Evolutionary conservation across 2,797 vertebrate species (phyloP), one percentile per base, ranked within the genome.

Genomic region (Adrianichthys oophorus): DNA sequence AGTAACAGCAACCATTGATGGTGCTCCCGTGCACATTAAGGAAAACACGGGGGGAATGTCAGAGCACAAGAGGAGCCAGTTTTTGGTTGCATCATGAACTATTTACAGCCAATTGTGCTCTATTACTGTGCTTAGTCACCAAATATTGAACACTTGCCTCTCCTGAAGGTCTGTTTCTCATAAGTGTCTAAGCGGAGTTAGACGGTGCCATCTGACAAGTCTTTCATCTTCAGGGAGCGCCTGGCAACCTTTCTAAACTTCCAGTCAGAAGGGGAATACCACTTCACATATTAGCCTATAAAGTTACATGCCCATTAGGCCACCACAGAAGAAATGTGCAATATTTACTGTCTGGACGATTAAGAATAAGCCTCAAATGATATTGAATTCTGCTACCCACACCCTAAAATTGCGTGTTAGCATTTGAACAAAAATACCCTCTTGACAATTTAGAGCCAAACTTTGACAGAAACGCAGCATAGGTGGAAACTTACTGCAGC

Each of bases 281-380:
- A 79, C 87, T 90, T 89, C 86, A 89, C 83, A 85, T 81, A 85
- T 87, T 89, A 83, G 85, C 87, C 87, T 91, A 79, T 90, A 87
- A 87, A 87, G 90, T 92, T 90, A 87, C 89, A 88, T 82, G 70
- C 68, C 76, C 70, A 87, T 86, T 83, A 86, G 78, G 75, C 82
- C 85, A 80, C 87, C 86, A 81, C 87, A 90, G 82, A 74, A 87
- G 79, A 80, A 86, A 72, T 83, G 80, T 81, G 81, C 80, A 86
- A 86, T 81, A 83, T 88, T 86, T 87, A 89, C 82, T 75, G 86
- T 87, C 89, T 89, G 80, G 85, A 78, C 85, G 74, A 85, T 91
- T 91, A 88, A 65, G 80, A 74, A 52, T 84, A 89, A 90, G 84
- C 82, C 80, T 80, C 70, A 77, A 85, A 89, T 87, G 78, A 87